phyloP scores from a whole-genome alignment of 2,113 vertebrate genomes.

The Lophotis ruficrista region DNA sequence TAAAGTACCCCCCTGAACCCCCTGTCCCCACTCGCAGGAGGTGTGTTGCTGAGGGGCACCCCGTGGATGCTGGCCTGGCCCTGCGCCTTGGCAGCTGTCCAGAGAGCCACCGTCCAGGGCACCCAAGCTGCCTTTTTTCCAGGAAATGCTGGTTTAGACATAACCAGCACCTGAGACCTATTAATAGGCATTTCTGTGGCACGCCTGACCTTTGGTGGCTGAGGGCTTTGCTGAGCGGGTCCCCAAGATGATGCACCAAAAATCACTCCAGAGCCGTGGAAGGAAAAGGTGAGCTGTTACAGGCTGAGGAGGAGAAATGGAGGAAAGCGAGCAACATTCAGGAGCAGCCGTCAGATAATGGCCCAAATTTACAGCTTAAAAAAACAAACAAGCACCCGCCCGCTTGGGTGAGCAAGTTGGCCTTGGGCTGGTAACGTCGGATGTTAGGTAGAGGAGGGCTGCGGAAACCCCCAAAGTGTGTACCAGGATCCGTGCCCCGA shows the following conservation, averaged over 20 bases:
- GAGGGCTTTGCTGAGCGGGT: neutral
- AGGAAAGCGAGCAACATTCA: accelerated
- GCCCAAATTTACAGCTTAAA: neutral
- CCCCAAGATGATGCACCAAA: neutral
- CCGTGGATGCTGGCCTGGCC: accelerated
- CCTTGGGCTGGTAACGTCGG: neutral
- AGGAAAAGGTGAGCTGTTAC: neutral
- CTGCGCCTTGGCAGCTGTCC: neutral
- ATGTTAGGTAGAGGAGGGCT: neutral
- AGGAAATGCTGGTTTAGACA: neutral
- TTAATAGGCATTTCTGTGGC: neutral
- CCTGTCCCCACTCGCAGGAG: neutral
- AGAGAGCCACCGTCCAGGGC: accelerated
- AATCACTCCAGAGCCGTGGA: neutral
- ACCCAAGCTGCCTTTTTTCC: neutral
- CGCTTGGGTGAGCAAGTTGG: neutral
- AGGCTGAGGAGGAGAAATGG: neutral
- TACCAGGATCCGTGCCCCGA: neutral
- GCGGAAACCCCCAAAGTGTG: neutral
- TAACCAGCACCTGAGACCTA: neutral
- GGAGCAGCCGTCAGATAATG: neutral
- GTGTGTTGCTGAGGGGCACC: neutral
- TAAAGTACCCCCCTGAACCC: neutral
- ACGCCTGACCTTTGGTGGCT: neutral
- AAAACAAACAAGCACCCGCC: accelerated